Evolutionary conservation across 2,797 vertebrate genomes (phyloP).

Genomic region (Squalus acanthias): DNA sequence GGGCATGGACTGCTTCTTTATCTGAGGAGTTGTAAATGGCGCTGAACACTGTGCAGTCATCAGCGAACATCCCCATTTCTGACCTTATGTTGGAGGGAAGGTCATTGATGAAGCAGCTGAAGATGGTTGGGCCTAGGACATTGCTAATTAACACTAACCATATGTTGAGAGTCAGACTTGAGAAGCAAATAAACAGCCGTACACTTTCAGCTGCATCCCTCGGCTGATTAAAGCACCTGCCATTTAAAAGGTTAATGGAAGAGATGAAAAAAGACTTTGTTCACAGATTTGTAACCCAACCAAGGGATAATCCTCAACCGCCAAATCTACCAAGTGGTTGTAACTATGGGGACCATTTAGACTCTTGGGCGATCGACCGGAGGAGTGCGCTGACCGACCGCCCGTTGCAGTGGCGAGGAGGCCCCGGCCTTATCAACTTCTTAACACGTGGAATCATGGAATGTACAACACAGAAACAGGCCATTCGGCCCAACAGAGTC

Average conservation of each 20-base stretch:
- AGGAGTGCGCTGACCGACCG: too few relatives aligned
- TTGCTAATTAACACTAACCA: background rate
- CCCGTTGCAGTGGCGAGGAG: too few relatives aligned
- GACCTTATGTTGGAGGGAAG: too few relatives aligned
- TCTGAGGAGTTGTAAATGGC: too few relatives aligned
- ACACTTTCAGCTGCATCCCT: background rate
- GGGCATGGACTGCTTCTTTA: too few relatives aligned
- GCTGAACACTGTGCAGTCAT: too few relatives aligned
- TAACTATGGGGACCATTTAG: background rate
- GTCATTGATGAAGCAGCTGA: too few relatives aligned
- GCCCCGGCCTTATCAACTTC: too few relatives aligned
- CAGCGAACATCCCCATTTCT: too few relatives aligned
- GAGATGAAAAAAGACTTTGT: background rate
- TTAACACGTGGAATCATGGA: too few relatives aligned
- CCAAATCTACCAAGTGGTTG: background rate
- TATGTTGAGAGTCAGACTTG: background rate
- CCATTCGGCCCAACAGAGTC: background rate
- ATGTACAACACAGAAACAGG: background rate
- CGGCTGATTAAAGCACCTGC: background rate
- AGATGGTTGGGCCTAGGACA: too few relatives aligned
- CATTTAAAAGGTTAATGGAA: background rate
- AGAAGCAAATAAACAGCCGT: background rate
- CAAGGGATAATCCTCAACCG: background rate
- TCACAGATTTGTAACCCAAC: background rate
- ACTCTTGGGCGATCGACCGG: background rate